Base-by-base conservation (phyloP, 2,113 vertebrate species). In the Columba livia region DNA sequence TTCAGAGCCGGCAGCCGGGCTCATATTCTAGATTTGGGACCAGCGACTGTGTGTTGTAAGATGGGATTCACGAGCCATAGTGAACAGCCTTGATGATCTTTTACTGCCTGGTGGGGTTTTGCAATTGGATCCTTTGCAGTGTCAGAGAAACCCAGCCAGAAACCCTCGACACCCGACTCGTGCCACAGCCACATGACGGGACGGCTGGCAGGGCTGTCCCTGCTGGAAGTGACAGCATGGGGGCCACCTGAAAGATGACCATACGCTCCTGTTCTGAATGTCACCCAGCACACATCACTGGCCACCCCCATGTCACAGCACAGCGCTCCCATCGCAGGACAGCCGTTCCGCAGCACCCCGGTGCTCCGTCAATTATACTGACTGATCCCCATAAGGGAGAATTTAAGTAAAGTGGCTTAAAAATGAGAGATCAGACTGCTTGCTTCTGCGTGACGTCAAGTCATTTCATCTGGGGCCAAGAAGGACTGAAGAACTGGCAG, bases 121-220 rank as follows among this genome's bases (percentile, higher is more conserved):
- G 78, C 62, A 67, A 31, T 44, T 34, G 13, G 65, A 90, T 81
- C 38, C 67, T 61, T 9, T 29, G 64, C 18, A 40, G 42, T 31
- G 64, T 32, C 61, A 85, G 57, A 66, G 90, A 58, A 88, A 82
- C 6, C 4, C 75, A 92, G 58, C 6, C n/a, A 77, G 42, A 47
- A 47, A 44, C 18, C 69, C 65, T 84, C 62, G 64, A 58, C 65
- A 70, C 17, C 53, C 5, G 2, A 60, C 5, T 16, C 0, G 2
- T 51, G 78, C 13, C 0, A 0, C 58, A 72, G 70, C 28, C 69
- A 24, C 28, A 18, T 48, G 0, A 1, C 0, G 2, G 77, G 69
- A 78, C 0, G 3, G 51, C 34, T 67, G 56, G 40, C 73, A 62
- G 70, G 42, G 61, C 31, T 50, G 40, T 66, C 56, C 50, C 61